A percentile compares a stretch with the other conserved stretches of the same genome.
Conservation (phyloP, 2,888 invertebrate species). For the Sarcophaga subvicina region DNA sequence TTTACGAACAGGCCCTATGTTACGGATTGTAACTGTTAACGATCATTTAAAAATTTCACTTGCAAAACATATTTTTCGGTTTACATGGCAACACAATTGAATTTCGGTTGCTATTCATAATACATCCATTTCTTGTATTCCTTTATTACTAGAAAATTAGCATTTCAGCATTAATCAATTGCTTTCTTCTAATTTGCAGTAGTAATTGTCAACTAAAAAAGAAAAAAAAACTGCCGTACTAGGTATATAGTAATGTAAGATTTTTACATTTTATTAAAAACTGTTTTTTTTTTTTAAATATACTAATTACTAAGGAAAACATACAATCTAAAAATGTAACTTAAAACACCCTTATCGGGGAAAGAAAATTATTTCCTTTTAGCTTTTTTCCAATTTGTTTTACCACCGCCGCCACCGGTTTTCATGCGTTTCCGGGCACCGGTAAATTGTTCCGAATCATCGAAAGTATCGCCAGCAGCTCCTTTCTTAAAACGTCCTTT, state of each 20-base stretch:
- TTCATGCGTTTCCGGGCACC: slow-evolving; percentile 91
- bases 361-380: slow-evolving; percentile 74
- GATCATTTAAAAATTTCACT: too few relatives aligned
- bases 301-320: background rate
- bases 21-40: too few relatives aligned
- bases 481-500: slow-evolving; percentile 73
- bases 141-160: too few relatives aligned
- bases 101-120: too few relatives aligned
- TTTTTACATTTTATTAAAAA: background rate
- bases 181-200: too few relatives aligned
- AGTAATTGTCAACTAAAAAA: too few relatives aligned
- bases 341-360: background rate
- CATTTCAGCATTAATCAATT: too few relatives aligned
- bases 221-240: background rate
- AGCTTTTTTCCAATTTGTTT: slow-evolving; percentile 79
- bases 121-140: too few relatives aligned
- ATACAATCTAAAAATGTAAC: slow-evolving; percentile 4
- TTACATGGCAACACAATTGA: too few relatives aligned
- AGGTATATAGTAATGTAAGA: background rate
- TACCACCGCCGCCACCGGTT: slow-evolving; percentile 78
- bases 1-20: too few relatives aligned
- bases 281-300: background rate
- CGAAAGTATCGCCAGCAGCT: slow-evolving; percentile 86
- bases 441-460: slow-evolving; percentile 91
- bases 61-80: too few relatives aligned